Conservation (phyloP, 2,888 invertebrate genomes). For the Theodoxus fluviatilis region DNA sequence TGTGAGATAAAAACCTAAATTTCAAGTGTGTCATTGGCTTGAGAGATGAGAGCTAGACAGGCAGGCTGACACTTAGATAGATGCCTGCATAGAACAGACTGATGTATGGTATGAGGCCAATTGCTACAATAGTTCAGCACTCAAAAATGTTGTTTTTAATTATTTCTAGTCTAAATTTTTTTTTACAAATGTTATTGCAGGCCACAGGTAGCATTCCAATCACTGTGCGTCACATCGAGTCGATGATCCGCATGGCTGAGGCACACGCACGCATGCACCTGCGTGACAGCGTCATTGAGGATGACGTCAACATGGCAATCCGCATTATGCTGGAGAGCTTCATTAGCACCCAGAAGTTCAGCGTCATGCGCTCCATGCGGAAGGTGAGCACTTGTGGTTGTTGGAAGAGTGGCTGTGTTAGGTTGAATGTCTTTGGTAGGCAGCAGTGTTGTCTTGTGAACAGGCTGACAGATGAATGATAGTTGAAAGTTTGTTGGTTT, state of each 20-base stretch:
- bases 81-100: too few relatives aligned
- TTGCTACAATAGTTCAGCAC: too few relatives aligned
- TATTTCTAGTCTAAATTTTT: background rate
- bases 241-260: conserved; percentile 96
- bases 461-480: background rate
- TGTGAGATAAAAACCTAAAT: too few relatives aligned
- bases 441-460: background rate
- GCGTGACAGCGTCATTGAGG: conserved; percentile 81
- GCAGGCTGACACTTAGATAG: too few relatives aligned
- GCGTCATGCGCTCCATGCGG: conserved; percentile 95
- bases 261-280: conserved; percentile 96
- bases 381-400: conserved; percentile 70
- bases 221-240: conserved; percentile 97
- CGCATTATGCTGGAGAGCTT: conserved; percentile 97
- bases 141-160: too few relatives aligned
- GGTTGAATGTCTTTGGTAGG: background rate
- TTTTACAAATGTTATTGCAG: conserved; percentile 66
- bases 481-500: background rate
- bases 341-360: conserved; percentile 97
- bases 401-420: background rate
- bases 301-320: conserved; percentile 97
- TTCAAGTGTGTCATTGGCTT: too few relatives aligned
- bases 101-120: too few relatives aligned
- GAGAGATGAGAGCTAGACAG: too few relatives aligned
- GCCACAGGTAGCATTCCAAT: conserved; percentile 96